Evolutionary conservation across 2,888 invertebrate species (phyloP), one percentile per base, ranked within the genome.

Genomic region (Sympetrum striolatum): DNA sequence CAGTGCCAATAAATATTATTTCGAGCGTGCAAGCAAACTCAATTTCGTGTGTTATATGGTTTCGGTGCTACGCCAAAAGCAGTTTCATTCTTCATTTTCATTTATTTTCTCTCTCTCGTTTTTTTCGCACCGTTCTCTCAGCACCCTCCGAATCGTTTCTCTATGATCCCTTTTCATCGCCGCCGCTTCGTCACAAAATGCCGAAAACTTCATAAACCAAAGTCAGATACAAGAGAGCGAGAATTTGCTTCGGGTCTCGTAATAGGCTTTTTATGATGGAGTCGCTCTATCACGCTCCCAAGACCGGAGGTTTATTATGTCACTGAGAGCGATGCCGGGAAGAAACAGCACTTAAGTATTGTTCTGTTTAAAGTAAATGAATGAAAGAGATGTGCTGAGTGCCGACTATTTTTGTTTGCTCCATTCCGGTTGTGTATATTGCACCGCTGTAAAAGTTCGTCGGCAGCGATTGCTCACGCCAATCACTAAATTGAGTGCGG

Each of bases 1-100:
- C 86, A 86, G 86, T 86, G 86, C 86, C 86, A 86, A 86, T 86
- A 60, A 86, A 86, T 86, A 86, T 86, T 86, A 86, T 86, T 86
- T 86, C 86, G 86, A 60, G 86, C 86, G 86, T 60, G 60, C 86
- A 86, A 86, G 86, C 86, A 86, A 86, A 86, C 86, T 86, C 86
- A 86, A 86, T 86, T 86, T 86, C 86, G 86, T 86, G 86, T 86
- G 86, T 86, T 86, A 86, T 86, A 86, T 60, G 86, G 86, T 86
- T 86, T 86, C 86, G 86, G 86, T 60, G 86, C 86, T 60, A 86
- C 58, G 86, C 64, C 60, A 64, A 86, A 64, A 64, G 86, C 60
- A 64, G 60, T 86, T 60, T 86, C 48, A 37, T 86, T 37, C 60
- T 86, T 86, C 86, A 86, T 86, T 86, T 86, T 86, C 64, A 60